Evolutionary conservation across 2,888 invertebrate genomes (phyloP).

Genomic region (Melolontha melolontha): DNA sequence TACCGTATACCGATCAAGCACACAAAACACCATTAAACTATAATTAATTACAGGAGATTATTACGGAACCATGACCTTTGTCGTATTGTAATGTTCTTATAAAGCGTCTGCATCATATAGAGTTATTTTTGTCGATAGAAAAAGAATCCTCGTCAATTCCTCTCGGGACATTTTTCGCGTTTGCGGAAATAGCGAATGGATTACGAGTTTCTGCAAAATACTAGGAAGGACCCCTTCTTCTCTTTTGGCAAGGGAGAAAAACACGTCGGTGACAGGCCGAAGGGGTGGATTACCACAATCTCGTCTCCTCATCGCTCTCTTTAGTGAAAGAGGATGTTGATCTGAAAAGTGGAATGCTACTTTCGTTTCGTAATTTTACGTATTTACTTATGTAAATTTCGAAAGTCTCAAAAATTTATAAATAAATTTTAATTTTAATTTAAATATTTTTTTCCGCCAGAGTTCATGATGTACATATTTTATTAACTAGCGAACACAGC

Average conservation of each 20-base stretch:
- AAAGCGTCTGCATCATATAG: neutral
- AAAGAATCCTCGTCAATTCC: slow-evolving; percentile 18
- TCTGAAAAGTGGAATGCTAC: no score
- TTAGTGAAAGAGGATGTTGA: no score
- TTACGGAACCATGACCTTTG: slow-evolving; percentile 57
- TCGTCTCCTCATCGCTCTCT: slow-evolving; percentile 57
- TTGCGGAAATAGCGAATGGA: slow-evolving; percentile 22
- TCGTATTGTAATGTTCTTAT: slow-evolving; percentile 28
- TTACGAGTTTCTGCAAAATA: slow-evolving; percentile 25
- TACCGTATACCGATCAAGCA: no score
- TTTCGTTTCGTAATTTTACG: no score
- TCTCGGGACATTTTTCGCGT: slow-evolving; percentile 24
- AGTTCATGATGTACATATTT: no score
- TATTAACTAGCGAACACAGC: no score
- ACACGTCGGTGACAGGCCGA: slow-evolving; percentile 54
- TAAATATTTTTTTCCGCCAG: no score
- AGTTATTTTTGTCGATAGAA: slow-evolving; percentile 12
- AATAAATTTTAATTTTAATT: no score
- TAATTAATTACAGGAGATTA: slow-evolving; percentile 60
- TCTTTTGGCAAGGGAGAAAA: slow-evolving; percentile 41
- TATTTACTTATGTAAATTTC: no score
- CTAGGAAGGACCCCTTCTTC: neutral
- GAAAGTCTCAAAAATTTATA: no score
- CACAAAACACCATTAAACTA: slow-evolving; percentile 55
- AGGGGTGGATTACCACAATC: slow-evolving; percentile 60